These are phyloP conservation scores for Camponotus pennsylvanicus DNA, from an alignment of 1,140 invertebrate genomes.

Conservation along the genomic window DNA sequence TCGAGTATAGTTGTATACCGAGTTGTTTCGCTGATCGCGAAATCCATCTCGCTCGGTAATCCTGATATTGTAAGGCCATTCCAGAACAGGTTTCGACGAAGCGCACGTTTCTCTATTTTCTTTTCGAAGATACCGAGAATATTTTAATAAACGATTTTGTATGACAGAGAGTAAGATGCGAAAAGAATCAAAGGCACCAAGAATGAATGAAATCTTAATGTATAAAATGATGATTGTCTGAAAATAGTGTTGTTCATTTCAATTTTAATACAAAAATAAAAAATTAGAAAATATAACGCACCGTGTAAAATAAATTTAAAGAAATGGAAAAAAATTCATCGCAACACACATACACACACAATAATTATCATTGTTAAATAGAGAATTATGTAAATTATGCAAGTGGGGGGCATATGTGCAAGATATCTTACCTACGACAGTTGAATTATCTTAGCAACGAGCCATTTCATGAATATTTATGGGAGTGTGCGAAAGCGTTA, in stretches of 20 bases:
- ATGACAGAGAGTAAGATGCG: slow-evolving; percentile 10
- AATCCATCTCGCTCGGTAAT: slow-evolving; percentile 70
- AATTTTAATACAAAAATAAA: neutral
- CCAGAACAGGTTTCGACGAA: slow-evolving; percentile 68
- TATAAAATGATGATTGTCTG: neutral
- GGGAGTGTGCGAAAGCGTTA: slow-evolving; percentile 37
- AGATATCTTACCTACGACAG: slow-evolving; percentile 32
- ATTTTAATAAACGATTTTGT: slow-evolving; percentile 70
- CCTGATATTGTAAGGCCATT: slow-evolving; percentile 67
- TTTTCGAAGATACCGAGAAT: slow-evolving; percentile 55
- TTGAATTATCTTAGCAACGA: slow-evolving; percentile 38
- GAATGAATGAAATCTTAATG: neutral
- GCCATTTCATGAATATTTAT: slow-evolving; percentile 45
- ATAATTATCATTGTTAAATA: slow-evolving; percentile 37
- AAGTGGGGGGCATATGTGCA: neutral
- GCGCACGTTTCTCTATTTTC: slow-evolving; percentile 58
- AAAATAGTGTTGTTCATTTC: slow-evolving; percentile 11
- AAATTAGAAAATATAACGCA: slow-evolving; percentile 17
- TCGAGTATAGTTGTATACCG: slow-evolving; percentile 14
- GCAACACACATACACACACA: neutral
- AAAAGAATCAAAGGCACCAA: slow-evolving; percentile 31
- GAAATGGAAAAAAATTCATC: neutral
- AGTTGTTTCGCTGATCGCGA: slow-evolving; percentile 63
- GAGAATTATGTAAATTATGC: slow-evolving; percentile 49
- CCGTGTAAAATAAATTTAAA: neutral